phyloP scores from a whole-genome alignment of 1,140 invertebrate genomes.

The Drosophila arawakana region DNA sequence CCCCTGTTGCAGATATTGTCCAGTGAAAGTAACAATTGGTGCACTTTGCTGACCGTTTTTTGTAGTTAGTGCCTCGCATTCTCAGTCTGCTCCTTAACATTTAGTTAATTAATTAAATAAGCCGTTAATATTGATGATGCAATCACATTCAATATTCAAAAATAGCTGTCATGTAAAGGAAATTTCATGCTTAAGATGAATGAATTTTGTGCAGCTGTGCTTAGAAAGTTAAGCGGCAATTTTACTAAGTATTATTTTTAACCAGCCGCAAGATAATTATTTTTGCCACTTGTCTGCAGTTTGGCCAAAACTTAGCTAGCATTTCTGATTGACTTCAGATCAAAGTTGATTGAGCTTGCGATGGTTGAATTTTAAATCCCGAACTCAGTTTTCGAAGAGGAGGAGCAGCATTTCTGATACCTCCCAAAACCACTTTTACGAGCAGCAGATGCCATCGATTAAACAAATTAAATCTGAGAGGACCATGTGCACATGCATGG shows the following conservation, averaged over 20 bases:
- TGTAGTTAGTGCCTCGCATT: slow-evolving; percentile 39
- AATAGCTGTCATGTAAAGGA: neutral
- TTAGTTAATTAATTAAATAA: slow-evolving; percentile 46
- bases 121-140: slow-evolving; percentile 46
- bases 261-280: slow-evolving; percentile 45
- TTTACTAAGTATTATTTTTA: slow-evolving; percentile 58
- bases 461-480: slow-evolving; percentile 53
- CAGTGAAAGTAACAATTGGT: slow-evolving; percentile 79
- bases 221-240: slow-evolving; percentile 66
- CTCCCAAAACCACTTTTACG: slow-evolving; percentile 66
- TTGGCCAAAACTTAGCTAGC: slow-evolving; percentile 40
- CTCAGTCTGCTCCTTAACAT: slow-evolving; percentile 32
- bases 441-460: slow-evolving; percentile 57
- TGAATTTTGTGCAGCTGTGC: slow-evolving; percentile 31
- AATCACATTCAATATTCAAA: slow-evolving; percentile 40
- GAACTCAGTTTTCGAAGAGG: slow-evolving; percentile 31
- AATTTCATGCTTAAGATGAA: neutral
- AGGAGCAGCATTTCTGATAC: slow-evolving; percentile 18
- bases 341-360: slow-evolving; percentile 40
- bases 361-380: slow-evolving; percentile 66
- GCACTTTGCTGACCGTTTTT: slow-evolving; percentile 55
- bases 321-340: slow-evolving; percentile 53
- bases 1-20: slow-evolving; percentile 71
- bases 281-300: slow-evolving; percentile 28
- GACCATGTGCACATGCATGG: slow-evolving; percentile 29